Conservation (phyloP, 2,797 vertebrate genomes). For the Podarcis siculus region DNA sequence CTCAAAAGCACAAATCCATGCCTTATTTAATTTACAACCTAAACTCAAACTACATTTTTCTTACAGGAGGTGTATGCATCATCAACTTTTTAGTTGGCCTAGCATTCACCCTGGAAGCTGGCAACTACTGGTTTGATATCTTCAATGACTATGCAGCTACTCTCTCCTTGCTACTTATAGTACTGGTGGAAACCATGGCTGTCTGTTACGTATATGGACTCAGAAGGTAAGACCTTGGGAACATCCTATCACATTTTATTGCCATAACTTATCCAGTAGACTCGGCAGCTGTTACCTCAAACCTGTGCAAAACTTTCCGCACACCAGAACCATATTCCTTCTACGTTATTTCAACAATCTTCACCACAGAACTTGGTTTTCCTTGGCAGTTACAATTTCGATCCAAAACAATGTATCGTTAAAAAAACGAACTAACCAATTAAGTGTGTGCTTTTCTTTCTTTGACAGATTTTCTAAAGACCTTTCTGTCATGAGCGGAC, state of each 20-base stretch:
- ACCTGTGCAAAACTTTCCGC: no score
- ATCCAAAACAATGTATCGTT: not conserved
- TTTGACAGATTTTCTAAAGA: conserved; percentile 89
- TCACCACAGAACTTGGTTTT: not conserved
- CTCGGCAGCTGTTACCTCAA: no score
- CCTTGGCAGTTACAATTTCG: no score
- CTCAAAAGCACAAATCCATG: not conserved
- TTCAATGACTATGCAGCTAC: conserved; percentile 93
- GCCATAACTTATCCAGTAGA: not conserved
- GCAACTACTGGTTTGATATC: conserved; percentile 94
- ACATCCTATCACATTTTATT: not conserved
- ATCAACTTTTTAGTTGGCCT: conserved; percentile 85
- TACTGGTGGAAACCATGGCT: conserved; percentile 86
- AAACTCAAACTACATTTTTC: not conserved
- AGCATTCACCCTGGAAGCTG: conserved; percentile 87
- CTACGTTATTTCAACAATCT: no score
- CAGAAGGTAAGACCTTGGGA: conserved; percentile 77
- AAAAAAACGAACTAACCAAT: not conserved
- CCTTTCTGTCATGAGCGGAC: conserved; percentile 88
- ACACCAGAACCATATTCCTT: no score
- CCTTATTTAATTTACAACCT: not conserved
- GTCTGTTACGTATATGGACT: conserved; percentile 91
- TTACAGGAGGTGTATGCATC: conserved; percentile 84
- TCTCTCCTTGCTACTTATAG: conserved; percentile 89
- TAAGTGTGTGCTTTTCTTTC: not conserved